Base-by-base conservation (phyloP, 2,888 invertebrate genomes). In the Troides helena region DNA sequence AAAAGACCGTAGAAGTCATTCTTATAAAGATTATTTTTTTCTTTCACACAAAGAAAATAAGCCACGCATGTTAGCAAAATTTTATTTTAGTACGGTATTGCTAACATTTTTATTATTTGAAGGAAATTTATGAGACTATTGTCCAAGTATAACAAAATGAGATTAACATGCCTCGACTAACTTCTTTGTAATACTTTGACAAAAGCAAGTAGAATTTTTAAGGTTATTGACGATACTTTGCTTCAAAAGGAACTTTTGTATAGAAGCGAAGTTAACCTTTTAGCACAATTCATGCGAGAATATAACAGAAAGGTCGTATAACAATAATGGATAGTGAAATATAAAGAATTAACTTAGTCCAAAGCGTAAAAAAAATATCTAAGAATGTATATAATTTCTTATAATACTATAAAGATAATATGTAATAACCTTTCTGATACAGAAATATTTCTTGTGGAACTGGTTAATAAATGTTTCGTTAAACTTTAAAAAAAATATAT, bases 191-290 rank as follows among this genome's bases (percentile, higher is more conserved):
- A 59, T 68, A 60, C 60, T 60, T 25, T 53, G 39, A 68, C 59
- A 68, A 68, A 56, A 68, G 64, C 59, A 39, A 63, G 23, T 59
- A 63, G 46, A 68, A 68, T 59, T 68, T 68, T 59, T 64, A 68
- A 60, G 64, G 64, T 64, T 23, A 59, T 62, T 56, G 64, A 64
- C 50, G 64, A 64, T 62, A 36, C 53, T 66, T 50, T 36, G 30
- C 23, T 63, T 60, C 53, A 53, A 64, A n/a, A 60, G 62, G 21
- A 21, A 21, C 64, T 39, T 60, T 68, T 68, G 56, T 68, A 39
- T 64, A n/a, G 43, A 17, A 58, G 14, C 17, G 23, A 23, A 59
- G 53, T 53, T 60, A 68, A 64, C 23, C 60, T 68, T 59, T 58
- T 36, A 46, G 50, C 21, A 25, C 46, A 63, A 46, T 36, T 63